phyloP scores from a whole-genome alignment of 2,797 vertebrate genomes.

The Chloroceryle inda region DNA sequence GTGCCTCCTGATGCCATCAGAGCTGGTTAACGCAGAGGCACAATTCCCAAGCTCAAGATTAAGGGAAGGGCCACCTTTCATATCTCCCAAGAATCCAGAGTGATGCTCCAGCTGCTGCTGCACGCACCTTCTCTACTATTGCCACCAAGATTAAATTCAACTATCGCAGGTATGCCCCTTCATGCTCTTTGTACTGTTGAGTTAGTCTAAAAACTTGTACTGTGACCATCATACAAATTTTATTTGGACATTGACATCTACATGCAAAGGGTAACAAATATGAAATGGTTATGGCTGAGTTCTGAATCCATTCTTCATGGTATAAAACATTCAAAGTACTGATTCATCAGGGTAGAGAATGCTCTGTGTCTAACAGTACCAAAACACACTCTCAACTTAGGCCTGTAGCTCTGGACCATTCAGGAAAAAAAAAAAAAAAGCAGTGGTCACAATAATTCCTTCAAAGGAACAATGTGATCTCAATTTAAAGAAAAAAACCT shows the following conservation, averaged over 20 bases:
- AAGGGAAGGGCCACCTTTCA: not conserved
- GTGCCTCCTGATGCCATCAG: not conserved
- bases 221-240: not conserved
- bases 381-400: not conserved
- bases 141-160: not conserved
- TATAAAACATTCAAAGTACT: not conserved
- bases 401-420: not conserved
- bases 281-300: not conserved
- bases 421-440: not conserved
- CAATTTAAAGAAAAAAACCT: not conserved
- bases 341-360: not conserved
- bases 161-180: not conserved
- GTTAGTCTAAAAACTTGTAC: not conserved
- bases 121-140: not conserved
- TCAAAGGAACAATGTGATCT: not conserved
- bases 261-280: not conserved
- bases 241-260: not conserved
- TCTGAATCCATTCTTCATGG: not conserved
- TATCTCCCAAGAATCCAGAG: not conserved
- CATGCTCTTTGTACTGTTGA: not conserved
- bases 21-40: not conserved
- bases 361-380: not conserved
- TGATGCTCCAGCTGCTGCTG: accelerated
- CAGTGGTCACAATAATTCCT: not conserved
- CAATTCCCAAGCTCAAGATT: not conserved